Conservation (phyloP, 1,140 invertebrate species). For the Dendroctonus valens region DNA sequence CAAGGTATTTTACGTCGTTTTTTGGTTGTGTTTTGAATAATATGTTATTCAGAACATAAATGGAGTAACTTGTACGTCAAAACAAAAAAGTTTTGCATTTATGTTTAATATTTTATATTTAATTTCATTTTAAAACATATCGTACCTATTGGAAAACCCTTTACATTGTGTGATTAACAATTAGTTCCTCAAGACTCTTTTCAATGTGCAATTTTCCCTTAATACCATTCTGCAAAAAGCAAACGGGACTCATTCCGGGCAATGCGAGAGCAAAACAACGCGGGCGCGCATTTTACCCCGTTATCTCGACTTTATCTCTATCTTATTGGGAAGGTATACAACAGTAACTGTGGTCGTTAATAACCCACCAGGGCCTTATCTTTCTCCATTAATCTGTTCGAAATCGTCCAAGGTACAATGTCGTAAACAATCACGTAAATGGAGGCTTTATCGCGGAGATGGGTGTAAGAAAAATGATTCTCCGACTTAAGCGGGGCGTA, state of each 20-base stretch:
- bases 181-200: no score
- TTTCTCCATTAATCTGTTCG: constrained; percentile 19
- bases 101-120: no score
- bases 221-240: background rate
- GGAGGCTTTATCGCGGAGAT: constrained; percentile 15
- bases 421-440: constrained; percentile 32
- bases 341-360: constrained; percentile 29
- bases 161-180: no score
- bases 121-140: no score
- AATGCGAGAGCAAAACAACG: constrained; percentile 6
- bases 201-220: no score
- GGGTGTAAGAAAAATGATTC: constrained; percentile 20
- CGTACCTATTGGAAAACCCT: no score
- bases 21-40: no score
- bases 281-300: constrained; percentile 32
- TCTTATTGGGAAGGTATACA: constrained; percentile 32
- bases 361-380: constrained; percentile 27
- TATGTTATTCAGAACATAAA: no score
- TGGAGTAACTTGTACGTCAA: no score
- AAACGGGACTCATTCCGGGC: background rate
- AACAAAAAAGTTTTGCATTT: no score
- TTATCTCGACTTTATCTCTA: constrained; percentile 32
- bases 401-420: constrained; percentile 25
- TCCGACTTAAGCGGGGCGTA: no score
- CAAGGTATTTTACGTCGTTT: no score